phyloP scores from a whole-genome alignment of 2,797 vertebrate species.

The Scolopax rusticola region DNA sequence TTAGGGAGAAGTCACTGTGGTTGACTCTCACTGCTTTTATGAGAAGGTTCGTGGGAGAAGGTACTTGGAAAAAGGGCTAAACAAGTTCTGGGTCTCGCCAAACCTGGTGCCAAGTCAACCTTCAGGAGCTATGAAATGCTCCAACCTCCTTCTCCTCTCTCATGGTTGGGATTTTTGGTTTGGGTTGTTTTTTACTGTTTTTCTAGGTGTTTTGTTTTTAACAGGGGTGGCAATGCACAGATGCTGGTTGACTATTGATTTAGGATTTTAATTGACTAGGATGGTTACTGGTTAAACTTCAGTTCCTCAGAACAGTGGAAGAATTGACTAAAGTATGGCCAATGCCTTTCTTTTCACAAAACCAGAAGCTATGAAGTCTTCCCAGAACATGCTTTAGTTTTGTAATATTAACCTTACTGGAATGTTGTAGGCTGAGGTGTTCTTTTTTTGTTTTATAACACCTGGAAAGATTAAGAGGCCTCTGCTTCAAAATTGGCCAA shows the following conservation, averaged over 20 bases:
- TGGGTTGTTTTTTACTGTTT: accelerated
- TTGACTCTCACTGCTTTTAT: constrained; percentile 8
- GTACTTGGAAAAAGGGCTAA: background rate
- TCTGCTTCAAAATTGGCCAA: constrained; percentile 56
- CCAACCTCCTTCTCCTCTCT: background rate
- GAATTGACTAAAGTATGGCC: constrained; percentile 33
- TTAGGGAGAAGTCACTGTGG: constrained; percentile 7
- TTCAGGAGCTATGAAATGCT: background rate
- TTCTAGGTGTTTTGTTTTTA: background rate
- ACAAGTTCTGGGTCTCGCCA: background rate
- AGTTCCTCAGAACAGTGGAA: constrained; percentile 54
- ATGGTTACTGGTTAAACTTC: constrained; percentile 71
- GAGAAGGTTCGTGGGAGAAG: background rate
- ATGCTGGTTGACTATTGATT: constrained; percentile 15
- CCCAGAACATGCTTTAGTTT: constrained; percentile 32
- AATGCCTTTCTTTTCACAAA: constrained; percentile 60
- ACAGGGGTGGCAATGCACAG: background rate
- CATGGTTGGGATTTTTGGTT: background rate
- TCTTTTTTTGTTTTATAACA: background rate
- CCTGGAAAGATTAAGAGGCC: constrained; percentile 58
- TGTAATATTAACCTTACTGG: constrained; percentile 60
- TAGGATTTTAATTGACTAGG: constrained; percentile 14
- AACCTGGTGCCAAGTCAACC: background rate
- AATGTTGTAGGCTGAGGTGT: constrained; percentile 69
- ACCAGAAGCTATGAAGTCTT: constrained; percentile 34